Conservation (phyloP, 2,888 invertebrate genomes). For the Erebia ligea region DNA sequence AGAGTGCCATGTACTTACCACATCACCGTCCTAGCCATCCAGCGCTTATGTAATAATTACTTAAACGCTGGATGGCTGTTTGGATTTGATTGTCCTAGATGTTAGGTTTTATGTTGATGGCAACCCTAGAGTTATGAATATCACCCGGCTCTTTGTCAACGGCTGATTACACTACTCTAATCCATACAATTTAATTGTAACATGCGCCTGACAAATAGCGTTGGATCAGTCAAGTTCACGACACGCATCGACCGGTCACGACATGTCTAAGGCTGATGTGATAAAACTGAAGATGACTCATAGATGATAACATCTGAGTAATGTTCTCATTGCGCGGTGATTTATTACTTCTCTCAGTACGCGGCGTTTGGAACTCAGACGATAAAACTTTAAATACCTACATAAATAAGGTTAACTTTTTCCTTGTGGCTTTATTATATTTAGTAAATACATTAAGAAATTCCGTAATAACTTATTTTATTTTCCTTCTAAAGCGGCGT, state of each 20-base stretch:
- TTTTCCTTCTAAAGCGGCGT: no score
- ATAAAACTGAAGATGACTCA: constrained; percentile 70
- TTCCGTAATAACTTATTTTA: no score
- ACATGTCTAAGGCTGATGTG: constrained; percentile 49
- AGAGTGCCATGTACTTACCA: no score
- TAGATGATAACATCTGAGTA: constrained; percentile 53
- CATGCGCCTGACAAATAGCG: constrained; percentile 64
- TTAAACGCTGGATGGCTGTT: neutral
- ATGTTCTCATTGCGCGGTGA: constrained; percentile 58
- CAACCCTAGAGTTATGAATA: constrained; percentile 23
- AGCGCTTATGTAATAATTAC: neutral
- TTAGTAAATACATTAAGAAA: no score
- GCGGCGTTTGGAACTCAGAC: constrained; percentile 25
- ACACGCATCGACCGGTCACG: constrained; percentile 74
- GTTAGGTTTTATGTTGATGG: neutral
- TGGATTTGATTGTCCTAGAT: neutral
- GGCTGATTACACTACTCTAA: constrained; percentile 50
- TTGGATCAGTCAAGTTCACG: constrained; percentile 73
- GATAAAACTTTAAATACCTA: constrained; percentile 24
- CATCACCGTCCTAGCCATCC: neutral
- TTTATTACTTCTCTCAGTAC: constrained; percentile 55
- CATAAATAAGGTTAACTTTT: neutral
- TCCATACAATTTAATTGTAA: constrained; percentile 63
- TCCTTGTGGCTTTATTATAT: no score
- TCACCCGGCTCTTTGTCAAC: constrained; percentile 47